Evolutionary conservation across 2,113 vertebrate species (phyloP).

Genomic region (Toxostoma redivivum): DNA sequence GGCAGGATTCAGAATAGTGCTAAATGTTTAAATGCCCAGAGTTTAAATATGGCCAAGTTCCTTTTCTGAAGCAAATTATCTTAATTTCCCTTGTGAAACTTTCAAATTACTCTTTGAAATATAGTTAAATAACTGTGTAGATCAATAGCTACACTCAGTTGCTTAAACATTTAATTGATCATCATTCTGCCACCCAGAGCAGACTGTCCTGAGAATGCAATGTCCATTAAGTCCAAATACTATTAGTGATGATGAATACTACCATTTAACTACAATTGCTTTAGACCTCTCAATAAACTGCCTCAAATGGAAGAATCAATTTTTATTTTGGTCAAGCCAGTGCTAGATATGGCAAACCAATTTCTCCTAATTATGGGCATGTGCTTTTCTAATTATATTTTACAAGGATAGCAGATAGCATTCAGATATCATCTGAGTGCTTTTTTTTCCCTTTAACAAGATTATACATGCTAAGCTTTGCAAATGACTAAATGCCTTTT

Average conservation of each 20-base stretch:
- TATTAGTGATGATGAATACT: conserved; percentile 23
- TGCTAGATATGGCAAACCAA: neutral
- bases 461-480: neutral
- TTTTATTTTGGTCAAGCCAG: conserved; percentile 32
- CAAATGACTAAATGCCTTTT: neutral
- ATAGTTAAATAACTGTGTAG: neutral
- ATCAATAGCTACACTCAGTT: neutral
- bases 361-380: neutral
- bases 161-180: conserved; percentile 8
- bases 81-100: neutral
- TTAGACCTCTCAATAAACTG: neutral
- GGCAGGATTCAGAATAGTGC: neutral
- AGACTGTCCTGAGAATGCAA: neutral
- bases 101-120: conserved; percentile 3
- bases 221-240: conserved; percentile 11
- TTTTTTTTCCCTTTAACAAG: neutral
- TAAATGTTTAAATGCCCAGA: neutral
- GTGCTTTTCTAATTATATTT: neutral
- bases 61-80: neutral
- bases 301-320: conserved; percentile 27
- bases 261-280: conserved; percentile 13
- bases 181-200: neutral
- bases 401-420: neutral
- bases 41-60: neutral
- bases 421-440: neutral